Evolutionary conservation across 1,140 invertebrate species (phyloP).

Genomic region (Phocides pigmalion): DNA sequence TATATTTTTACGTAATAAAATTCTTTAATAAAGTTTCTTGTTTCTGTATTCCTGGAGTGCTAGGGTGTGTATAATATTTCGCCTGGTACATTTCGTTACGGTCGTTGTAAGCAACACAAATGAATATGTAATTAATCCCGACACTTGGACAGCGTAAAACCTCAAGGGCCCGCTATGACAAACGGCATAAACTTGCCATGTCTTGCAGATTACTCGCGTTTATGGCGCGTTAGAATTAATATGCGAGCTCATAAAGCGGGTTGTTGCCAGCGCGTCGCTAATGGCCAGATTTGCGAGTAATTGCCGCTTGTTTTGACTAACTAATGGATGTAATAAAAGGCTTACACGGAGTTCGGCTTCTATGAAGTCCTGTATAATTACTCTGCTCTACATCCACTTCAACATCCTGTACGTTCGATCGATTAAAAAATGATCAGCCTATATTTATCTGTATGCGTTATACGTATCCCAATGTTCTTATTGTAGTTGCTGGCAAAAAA

Average conservation of each 20-base stretch:
- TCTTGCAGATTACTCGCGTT: conserved; percentile 12
- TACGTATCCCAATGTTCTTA: background rate
- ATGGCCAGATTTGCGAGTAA: conserved; percentile 17
- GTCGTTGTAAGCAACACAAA: background rate
- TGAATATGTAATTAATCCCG: conserved; percentile 1
- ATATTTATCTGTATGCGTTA: no score
- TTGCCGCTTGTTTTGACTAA: conserved; percentile 31
- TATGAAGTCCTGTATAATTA: background rate
- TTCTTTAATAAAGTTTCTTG: no score
- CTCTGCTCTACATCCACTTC: background rate
- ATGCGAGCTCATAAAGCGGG: background rate
- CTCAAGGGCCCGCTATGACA: background rate
- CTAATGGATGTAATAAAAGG: conserved; percentile 2
- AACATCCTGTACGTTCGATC: no score
- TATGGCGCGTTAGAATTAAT: conserved; percentile 11
- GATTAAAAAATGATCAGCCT: no score
- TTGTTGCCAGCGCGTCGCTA: background rate
- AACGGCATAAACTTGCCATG: conserved; percentile 9
- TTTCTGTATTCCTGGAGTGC: no score
- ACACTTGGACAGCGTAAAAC: background rate
- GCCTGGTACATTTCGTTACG: no score
- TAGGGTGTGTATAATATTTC: no score
- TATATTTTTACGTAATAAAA: no score
- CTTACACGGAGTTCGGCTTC: background rate
- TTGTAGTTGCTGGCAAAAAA: background rate